Conservation (phyloP, 2,888 invertebrate species). For the Psococerastis gibbosa region DNA sequence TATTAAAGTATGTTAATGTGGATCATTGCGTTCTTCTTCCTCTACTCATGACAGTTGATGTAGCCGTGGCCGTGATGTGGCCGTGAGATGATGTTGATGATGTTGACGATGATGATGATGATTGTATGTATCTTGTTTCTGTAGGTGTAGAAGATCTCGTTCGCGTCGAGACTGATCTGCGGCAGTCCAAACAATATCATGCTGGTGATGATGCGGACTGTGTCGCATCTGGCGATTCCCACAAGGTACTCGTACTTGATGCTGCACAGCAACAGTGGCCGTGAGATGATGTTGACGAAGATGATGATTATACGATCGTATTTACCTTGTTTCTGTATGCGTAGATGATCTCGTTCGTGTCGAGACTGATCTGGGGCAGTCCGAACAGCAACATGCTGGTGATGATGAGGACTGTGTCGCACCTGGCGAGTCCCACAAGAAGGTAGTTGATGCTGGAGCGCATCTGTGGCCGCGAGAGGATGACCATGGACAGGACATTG, state of each 20-base stretch:
- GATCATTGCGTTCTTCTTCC: conserved; percentile 84
- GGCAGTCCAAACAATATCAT: conserved; percentile 71
- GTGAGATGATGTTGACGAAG: too few relatives aligned
- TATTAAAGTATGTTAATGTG: conserved; percentile 75
- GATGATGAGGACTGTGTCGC: conserved; percentile 78
- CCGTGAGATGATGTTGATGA: too few relatives aligned
- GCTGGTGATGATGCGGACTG: conserved; percentile 70
- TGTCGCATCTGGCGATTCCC: conserved; percentile 86
- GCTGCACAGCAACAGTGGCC: too few relatives aligned
- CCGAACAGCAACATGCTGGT: conserved; percentile 75
- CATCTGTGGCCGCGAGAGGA: conserved; percentile 85
- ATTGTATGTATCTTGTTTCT: too few relatives aligned
- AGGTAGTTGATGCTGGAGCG: conserved; percentile 89
- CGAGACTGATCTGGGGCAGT: conserved; percentile 63
- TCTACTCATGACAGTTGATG: conserved; percentile 73
- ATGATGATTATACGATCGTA: too few relatives aligned
- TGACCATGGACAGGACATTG: conserved; percentile 77
- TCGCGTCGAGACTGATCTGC: too few relatives aligned
- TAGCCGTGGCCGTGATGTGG: too few relatives aligned
- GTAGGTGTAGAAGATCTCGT: too few relatives aligned
- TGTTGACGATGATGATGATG: too few relatives aligned
- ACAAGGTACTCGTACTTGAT: conserved; percentile 80
- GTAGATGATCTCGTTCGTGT: too few relatives aligned
- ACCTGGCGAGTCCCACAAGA: conserved; percentile 79
- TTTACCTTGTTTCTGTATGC: too few relatives aligned